phyloP scores from a whole-genome alignment of 2,113 vertebrate genomes.

The Stercorarius parasiticus region DNA sequence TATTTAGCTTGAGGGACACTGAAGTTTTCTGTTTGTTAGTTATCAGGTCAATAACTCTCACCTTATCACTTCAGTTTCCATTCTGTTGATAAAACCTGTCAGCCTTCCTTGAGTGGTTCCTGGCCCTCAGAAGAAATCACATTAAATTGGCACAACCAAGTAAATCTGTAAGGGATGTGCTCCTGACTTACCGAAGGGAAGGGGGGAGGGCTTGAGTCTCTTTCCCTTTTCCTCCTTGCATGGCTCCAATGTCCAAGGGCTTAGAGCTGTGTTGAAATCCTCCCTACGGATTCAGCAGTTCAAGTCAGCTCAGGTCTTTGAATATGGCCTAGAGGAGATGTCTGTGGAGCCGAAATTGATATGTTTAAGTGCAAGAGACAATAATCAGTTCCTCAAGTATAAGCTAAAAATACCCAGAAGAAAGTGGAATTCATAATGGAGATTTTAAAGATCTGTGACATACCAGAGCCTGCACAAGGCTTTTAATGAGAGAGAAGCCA shows the following conservation, averaged over 20 bases:
- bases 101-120: conserved; percentile 61
- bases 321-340: conserved; percentile 58
- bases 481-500: conserved; percentile 58
- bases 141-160: conserved; percentile 66
- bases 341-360: conserved; percentile 40
- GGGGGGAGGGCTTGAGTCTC: neutral
- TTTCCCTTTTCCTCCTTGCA: neutral
- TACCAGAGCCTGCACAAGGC: conserved; percentile 30
- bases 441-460: conserved; percentile 72
- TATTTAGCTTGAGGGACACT: conserved; percentile 66
- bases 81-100: conserved; percentile 69
- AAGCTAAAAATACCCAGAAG: conserved; percentile 64
- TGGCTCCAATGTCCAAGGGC: neutral
- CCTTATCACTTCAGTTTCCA: conserved; percentile 69
- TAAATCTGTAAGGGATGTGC: conserved; percentile 51
- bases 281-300: conserved; percentile 29
- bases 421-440: conserved; percentile 65
- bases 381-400: conserved; percentile 59
- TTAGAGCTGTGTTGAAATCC: conserved; percentile 21
- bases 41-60: conserved; percentile 70
- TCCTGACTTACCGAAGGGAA: conserved; percentile 41
- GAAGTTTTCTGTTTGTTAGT: conserved; percentile 67
- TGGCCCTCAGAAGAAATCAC: conserved; percentile 65
- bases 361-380: conserved; percentile 68
- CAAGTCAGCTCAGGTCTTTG: conserved; percentile 51